A percentile compares a stretch with the other conserved stretches of the same genome.
Conservation (phyloP, 23 tunicate species). For the Corella eumyota region DNA sequence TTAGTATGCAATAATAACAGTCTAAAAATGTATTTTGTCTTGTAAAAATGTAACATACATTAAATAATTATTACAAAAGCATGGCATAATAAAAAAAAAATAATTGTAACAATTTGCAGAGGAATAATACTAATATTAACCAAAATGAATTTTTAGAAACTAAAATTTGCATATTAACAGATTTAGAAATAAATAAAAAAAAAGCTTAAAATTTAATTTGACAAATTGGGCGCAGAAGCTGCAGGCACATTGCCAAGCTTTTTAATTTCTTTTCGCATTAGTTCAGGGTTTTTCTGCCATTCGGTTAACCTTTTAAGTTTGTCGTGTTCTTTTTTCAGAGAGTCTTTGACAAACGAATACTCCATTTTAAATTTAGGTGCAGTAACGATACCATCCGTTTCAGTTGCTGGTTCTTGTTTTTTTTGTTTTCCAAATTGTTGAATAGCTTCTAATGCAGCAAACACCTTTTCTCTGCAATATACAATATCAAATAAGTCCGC, state of each 20-base stretch:
- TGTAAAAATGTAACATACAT: no score
- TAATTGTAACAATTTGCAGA: no score
- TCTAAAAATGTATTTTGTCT: no score
- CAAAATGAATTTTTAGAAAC: neutral
- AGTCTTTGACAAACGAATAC: slow-evolving; percentile 5
- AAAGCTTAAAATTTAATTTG: neutral
- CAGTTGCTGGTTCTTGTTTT: neutral
- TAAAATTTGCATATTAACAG: neutral
- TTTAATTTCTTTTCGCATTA: slow-evolving; percentile 10
- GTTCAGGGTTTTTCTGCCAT: slow-evolving; percentile 32
- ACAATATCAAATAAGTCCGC: slow-evolving; percentile 17
- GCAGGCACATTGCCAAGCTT: neutral
- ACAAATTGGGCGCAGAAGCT: neutral
- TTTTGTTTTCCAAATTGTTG: neutral
- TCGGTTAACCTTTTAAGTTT: slow-evolving; percentile 36
- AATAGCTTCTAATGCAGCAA: slow-evolving; percentile 44
- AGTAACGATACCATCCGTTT: neutral
- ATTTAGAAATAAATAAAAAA: neutral
- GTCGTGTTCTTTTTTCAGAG: slow-evolving; percentile 20
- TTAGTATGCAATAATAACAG: no score
- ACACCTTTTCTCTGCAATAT: slow-evolving; percentile 41
- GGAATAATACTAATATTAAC: neutral
- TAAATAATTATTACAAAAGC: no score
- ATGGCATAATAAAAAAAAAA: no score
- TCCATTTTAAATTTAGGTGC: slow-evolving; percentile 11